Evolutionary conservation across 2,113 vertebrate genomes (phyloP).

Genomic region (Sylvietta virens): DNA sequence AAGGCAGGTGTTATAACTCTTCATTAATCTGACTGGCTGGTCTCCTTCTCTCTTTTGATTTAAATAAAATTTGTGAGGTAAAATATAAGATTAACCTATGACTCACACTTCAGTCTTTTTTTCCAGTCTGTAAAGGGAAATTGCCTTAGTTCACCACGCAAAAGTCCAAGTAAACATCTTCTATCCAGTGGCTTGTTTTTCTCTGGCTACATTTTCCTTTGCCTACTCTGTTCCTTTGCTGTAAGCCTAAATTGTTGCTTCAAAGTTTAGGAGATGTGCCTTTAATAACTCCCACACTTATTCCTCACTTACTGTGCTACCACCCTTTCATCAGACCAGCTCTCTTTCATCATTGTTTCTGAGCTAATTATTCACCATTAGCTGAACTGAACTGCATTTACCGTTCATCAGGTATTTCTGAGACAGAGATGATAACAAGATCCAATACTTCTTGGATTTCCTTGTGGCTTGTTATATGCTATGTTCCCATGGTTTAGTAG

Average conservation of each 20-base stretch:
- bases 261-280: neutral
- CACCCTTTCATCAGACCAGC: slow-evolving; percentile 21
- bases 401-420: slow-evolving; percentile 37
- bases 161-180: neutral
- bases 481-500: slow-evolving; percentile 2
- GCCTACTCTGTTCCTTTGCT: neutral
- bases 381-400: slow-evolving; percentile 38
- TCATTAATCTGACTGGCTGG: neutral
- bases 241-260: neutral
- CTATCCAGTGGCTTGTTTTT: neutral
- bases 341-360: slow-evolving; percentile 40
- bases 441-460: neutral
- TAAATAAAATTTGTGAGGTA: neutral
- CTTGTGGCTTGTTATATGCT: neutral
- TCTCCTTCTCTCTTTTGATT: neutral
- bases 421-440: neutral
- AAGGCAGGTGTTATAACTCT: neutral
- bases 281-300: neutral
- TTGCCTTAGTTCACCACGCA: neutral
- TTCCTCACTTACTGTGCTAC: neutral
- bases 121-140: neutral
- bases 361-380: slow-evolving; percentile 59
- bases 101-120: neutral
- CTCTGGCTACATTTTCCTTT: neutral
- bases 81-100: neutral